Base-by-base conservation (phyloP, 2,888 invertebrate genomes). In the Perdita meconis region DNA sequence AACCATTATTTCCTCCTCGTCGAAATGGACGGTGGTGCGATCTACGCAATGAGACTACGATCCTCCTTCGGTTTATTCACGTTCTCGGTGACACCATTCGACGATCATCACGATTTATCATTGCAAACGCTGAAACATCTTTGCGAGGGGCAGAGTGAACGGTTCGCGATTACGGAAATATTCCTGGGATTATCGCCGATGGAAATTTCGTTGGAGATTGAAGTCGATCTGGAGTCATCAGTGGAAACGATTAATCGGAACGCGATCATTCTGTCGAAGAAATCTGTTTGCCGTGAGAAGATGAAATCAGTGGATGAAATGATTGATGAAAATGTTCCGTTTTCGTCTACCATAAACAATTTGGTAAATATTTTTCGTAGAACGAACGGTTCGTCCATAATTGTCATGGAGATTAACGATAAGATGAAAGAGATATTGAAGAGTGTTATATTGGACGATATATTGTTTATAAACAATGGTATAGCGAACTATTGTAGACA, bases 1-100 rank as follows among this genome's bases (percentile, higher is more conserved):
- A 91, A 91, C 88, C 89, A 90, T 88, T 90, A 90, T 90, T 87
- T 89, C 85, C 85, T 89, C 84, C 71, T 66, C 71, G 78, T 78
- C 67, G 70, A 78, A 78, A 78, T 70, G 78, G 78, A 78, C 78
- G 78, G 70, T 78, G 78, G 78, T 78, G 70, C 78, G 78, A 78
- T 77, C 57, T 30, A 30, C 6, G 78, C 80, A 78, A 78, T 78
- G 69, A 77, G 65, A 78, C 65, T 77, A 69, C 55, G 60, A 63
- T 36, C 61, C 63, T 61, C 34, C 63, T 59, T 50, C 22, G 66
- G 66, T 63, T 51, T 16, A 38, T 30, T 36, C 57, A 34, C 36
- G 60, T 66, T 55, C 53, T 53, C 38, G n/a, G 36, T 44, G 30
- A 60, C 53, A 13, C 60, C 72, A 36, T 44, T 66, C 72, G 67